Evolutionary conservation across 92 coral and sea anemone genomes (phyloP), one percentile per base, ranked within the genome.

Genomic region (Blastomussa wellsi): DNA sequence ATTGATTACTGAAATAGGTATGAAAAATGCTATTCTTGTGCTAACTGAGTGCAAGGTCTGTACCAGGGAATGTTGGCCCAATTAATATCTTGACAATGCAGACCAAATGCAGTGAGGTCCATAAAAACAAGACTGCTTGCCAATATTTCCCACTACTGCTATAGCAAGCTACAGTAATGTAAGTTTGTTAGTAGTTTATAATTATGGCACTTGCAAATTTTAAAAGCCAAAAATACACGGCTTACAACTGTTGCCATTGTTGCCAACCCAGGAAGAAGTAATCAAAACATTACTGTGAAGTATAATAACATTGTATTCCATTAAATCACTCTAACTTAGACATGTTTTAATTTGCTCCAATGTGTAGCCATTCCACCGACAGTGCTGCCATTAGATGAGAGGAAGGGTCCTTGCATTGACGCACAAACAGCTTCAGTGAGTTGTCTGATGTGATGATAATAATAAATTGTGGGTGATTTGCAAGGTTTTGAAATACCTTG

Each of bases 361-460:
- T 35, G 32, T 81, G 2, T 52, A 81, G 85, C 85, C 16, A 26
- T 16, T 81, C 55, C 78, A 2, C 47, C 76, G 22, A 36, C 85
- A 81, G 77, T 52, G 12, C 38, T 32, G 7, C 9, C 85, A 51
- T 39, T 47, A 48, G 76, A 59, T 36, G 85, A 81, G 17, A 68
- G 68, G n/a, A 62, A 81, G 69, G 78, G 67, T 48, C 32, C 67
- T 11, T 14, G 32, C 36, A 48, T 51, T 13, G 20, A 28, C 55
- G 19, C 67, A 20, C 66, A n/a, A 8, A 51, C 77, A 32, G 39
- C 36, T 2, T 1, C 65, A 26, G 85, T 81, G 35, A 81, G 77
- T 81, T 44, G 11, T 41, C 16, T 32, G 28, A 17, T 7, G 19
- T 19, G 1, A 77, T 10, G 7, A 15, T 24, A n/a, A 1, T 12